phyloP scores from a whole-genome alignment of 2,797 vertebrate genomes.

The Neosilurus hyrtlii region DNA sequence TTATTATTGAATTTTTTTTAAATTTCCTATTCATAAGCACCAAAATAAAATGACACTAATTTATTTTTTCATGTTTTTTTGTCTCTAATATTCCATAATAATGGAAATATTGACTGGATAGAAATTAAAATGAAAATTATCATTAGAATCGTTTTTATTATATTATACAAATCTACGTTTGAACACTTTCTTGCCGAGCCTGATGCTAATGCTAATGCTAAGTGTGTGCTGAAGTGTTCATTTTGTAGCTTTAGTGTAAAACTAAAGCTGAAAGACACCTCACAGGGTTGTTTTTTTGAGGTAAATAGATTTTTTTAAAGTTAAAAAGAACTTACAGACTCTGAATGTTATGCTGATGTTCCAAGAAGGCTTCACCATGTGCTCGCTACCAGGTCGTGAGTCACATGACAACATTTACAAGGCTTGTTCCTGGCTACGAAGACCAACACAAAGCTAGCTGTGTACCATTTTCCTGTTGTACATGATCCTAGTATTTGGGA shows the following conservation, averaged over 20 bases:
- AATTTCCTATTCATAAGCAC: too few species aligned
- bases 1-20: too few species aligned
- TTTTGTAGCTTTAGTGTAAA: neutral
- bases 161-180: neutral
- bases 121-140: neutral
- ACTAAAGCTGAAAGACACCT: neutral
- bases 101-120: neutral
- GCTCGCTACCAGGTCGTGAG: conserved; percentile 9
- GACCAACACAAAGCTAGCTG: conserved; percentile 7
- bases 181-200: neutral
- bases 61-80: neutral
- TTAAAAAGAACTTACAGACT: neutral
- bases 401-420: conserved; percentile 11
- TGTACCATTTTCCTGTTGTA: neutral
- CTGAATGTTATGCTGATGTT: neutral
- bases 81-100: neutral
- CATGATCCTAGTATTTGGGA: conserved; percentile 7
- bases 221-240: neutral
- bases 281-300: neutral
- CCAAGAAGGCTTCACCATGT: conserved; percentile 2
- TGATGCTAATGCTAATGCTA: neutral
- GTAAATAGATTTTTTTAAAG: neutral
- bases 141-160: neutral
- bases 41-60: neutral
- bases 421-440: neutral